These are phyloP conservation scores for Sardina pilchardus DNA, from an alignment of 2,113 vertebrate species.

Conservation along the genomic window DNA sequence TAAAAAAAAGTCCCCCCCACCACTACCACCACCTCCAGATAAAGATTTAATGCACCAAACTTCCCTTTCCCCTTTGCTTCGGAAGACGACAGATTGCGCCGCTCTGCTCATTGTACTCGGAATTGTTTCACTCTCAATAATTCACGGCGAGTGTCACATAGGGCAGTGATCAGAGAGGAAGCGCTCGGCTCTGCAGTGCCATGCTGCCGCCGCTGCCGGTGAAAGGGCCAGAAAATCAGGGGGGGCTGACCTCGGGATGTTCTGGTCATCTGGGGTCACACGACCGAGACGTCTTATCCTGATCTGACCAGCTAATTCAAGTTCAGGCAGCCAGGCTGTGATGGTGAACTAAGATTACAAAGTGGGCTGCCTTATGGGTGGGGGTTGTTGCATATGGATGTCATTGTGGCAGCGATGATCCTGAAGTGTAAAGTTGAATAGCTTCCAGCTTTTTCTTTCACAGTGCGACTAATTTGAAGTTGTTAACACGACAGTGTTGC, in stretches of 20 bases:
- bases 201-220: not conserved
- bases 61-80: not conserved
- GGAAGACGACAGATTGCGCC: not conserved
- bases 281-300: not conserved
- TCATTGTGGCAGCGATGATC: not conserved
- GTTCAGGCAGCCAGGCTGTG: not conserved
- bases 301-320: not conserved
- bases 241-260: not conserved
- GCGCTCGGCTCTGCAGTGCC: not conserved
- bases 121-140: constrained; percentile 48
- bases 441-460: not conserved
- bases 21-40: too few relatives aligned
- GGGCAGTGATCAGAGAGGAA: constrained; percentile 33
- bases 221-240: not conserved
- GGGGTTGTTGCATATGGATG: not conserved
- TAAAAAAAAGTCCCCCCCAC: not conserved
- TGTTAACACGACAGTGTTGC: not conserved
- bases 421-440: not conserved
- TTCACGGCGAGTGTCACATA: constrained; percentile 36
- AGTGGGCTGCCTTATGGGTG: not conserved
- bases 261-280: not conserved
- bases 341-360: not conserved
- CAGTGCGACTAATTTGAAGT: not conserved
- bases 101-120: constrained; percentile 35
- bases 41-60: not conserved